phyloP scores from a whole-genome alignment of 64 coral and sea anemone species.

The Porites lutea region DNA sequence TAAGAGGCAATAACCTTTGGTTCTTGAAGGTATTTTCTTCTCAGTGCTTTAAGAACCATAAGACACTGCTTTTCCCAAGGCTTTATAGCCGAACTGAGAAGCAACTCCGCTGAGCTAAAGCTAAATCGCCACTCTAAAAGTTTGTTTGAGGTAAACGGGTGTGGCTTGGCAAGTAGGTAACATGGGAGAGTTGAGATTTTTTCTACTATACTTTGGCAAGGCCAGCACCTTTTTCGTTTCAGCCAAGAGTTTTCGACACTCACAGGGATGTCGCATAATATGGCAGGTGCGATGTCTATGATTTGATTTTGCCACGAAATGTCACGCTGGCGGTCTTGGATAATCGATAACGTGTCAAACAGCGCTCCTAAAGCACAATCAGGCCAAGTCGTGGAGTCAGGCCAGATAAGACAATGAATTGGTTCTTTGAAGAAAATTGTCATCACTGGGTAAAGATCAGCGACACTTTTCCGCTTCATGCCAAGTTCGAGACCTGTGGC shows the following conservation, averaged over 20 bases:
- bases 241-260: slow-evolving; percentile 8
- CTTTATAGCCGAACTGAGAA: slow-evolving; percentile 21
- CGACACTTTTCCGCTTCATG: not conserved
- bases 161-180: slow-evolving; percentile 33
- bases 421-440: slow-evolving; percentile 45
- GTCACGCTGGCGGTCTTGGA: not conserved
- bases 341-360: slow-evolving; percentile 22
- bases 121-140: slow-evolving; percentile 33
- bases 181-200: slow-evolving; percentile 4
- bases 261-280: slow-evolving; percentile 13
- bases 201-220: not conserved
- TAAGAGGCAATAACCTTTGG: slow-evolving; percentile 41
- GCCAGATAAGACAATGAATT: slow-evolving; percentile 12
- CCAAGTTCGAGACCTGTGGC: slow-evolving; percentile 13
- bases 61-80: slow-evolving; percentile 27
- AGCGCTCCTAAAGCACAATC: slow-evolving; percentile 36
- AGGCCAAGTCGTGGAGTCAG: slow-evolving; percentile 8
- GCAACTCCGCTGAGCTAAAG: slow-evolving; percentile 24
- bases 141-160: slow-evolving; percentile 23
- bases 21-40: slow-evolving; percentile 39
- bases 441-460: slow-evolving; percentile 40
- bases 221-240: not conserved
- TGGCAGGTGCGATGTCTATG: slow-evolving; percentile 27
- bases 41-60: slow-evolving; percentile 25
- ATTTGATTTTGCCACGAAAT: slow-evolving; percentile 30